Evolutionary conservation across 2,888 invertebrate species (phyloP), one percentile per base, ranked within the genome.

Genomic region (Brachynemurus nebulosus): DNA sequence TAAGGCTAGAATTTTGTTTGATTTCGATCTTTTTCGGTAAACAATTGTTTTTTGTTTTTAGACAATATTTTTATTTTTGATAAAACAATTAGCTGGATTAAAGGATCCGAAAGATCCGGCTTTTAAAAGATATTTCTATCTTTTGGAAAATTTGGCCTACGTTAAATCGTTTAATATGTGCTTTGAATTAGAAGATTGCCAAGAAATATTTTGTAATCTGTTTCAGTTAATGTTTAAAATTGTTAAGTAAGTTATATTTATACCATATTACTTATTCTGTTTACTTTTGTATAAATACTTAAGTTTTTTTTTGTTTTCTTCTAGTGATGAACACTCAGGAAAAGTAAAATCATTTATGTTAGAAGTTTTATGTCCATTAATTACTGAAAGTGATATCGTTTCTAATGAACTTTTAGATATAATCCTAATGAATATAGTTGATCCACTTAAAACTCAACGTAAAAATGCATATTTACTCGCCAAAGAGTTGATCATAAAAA

Each of bases 121-220:
- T 2, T 97, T 96, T 67, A 96, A 96, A 64, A 76, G 95, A 53
- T 96, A 96, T 66, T 96, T 96, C 68, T 97, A 97, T 65, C 72
- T 97, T 40, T 69, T 97, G 45, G 96, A 97, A 69, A 97, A 96
- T 67, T 70, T 97, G 55, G 93, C 95, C 1, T 95, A 92, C 64
- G 95, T 96, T 27, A 97, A 97, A 66, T 92, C 93, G 0, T 96
- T 97, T 66, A 96, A 96, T 66, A 96, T 97, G 84, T 96, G 95
- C 64, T 91, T 96, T 61, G 96, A 97, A 63, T 68, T 97, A 46
- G 96, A 96, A 62, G 95, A 96, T 67, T 92, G 90, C 56, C 93
- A 95, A 64, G 92, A 93, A 64, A 92, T 97, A 56, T 95, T 96
- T 68, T 89, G 90, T 59, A 83, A 83, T 11, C 73, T 97, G 2